A percentile compares a stretch with the other conserved stretches of the same genome.
These are phyloP conservation scores for Pseudonaja textilis DNA, from an alignment of 2,113 vertebrate genomes.

Conservation along the genomic window DNA sequence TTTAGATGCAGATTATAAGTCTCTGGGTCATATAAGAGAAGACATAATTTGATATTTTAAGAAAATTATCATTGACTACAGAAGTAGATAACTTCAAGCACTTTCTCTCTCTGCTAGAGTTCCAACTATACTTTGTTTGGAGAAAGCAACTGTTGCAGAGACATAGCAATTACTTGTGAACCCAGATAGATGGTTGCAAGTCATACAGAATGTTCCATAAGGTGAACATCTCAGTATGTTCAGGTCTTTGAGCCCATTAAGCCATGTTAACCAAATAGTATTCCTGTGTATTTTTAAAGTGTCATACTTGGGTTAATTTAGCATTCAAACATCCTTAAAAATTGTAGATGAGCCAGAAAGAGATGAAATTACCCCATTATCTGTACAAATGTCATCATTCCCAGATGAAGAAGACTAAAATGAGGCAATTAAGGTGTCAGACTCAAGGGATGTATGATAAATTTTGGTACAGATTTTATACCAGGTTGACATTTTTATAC, in stretches of 20 bases:
- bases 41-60: neutral
- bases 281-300: neutral
- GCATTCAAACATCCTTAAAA: neutral
- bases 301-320: neutral
- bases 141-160: neutral
- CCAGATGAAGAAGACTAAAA: neutral
- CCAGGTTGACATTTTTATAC: neutral
- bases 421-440: neutral
- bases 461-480: neutral
- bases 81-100: neutral
- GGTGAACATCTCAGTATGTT: neutral
- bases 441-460: neutral
- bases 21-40: neutral
- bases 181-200: neutral
- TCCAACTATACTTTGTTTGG: neutral
- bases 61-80: neutral
- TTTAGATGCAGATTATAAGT: neutral
- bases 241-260: neutral
- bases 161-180: neutral
- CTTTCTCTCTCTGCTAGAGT: neutral
- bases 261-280: neutral
- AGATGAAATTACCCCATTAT: neutral
- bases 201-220: neutral
- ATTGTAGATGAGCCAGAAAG: neutral
- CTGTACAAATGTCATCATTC: neutral